phyloP scores from a whole-genome alignment of 2,797 vertebrate species.

The Brachymystax lenok region DNA sequence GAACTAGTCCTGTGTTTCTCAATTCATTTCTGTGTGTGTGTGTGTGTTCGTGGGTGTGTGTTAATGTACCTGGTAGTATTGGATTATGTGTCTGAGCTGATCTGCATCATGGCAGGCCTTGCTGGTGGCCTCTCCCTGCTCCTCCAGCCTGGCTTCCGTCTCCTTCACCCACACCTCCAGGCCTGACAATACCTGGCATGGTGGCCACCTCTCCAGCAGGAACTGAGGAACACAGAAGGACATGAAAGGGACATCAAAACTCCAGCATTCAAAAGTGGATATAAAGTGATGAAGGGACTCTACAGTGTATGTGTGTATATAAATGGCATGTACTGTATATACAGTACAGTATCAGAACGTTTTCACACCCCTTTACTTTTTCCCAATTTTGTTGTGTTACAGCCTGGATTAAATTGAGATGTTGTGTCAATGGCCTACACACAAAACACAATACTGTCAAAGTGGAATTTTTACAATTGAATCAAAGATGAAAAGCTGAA shows the following conservation, averaged over 20 bases:
- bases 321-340: too few species aligned
- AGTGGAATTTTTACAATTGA: too few species aligned
- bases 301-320: too few species aligned
- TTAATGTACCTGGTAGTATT: slow-evolving; percentile 78
- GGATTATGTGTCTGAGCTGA: slow-evolving; percentile 72
- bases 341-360: too few species aligned
- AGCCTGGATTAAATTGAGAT: too few species aligned
- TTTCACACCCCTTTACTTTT: too few species aligned
- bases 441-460: too few species aligned
- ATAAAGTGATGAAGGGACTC: background rate
- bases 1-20: too few species aligned
- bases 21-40: too few species aligned
- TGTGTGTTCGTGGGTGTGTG: background rate
- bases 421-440: too few species aligned
- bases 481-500: too few species aligned
- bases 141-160: slow-evolving; percentile 61
- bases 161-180: slow-evolving; percentile 78
- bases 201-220: slow-evolving; percentile 80
- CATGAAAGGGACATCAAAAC: background rate
- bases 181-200: slow-evolving; percentile 77
- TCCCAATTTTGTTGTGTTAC: too few species aligned
- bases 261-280: background rate
- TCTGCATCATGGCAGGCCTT: slow-evolving; percentile 49
- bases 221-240: slow-evolving; percentile 29
- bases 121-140: slow-evolving; percentile 42